Evolutionary conservation across 2,113 vertebrate genomes (phyloP), one percentile per base, ranked within the genome.

Genomic region (Datnioides undecimradiatus): DNA sequence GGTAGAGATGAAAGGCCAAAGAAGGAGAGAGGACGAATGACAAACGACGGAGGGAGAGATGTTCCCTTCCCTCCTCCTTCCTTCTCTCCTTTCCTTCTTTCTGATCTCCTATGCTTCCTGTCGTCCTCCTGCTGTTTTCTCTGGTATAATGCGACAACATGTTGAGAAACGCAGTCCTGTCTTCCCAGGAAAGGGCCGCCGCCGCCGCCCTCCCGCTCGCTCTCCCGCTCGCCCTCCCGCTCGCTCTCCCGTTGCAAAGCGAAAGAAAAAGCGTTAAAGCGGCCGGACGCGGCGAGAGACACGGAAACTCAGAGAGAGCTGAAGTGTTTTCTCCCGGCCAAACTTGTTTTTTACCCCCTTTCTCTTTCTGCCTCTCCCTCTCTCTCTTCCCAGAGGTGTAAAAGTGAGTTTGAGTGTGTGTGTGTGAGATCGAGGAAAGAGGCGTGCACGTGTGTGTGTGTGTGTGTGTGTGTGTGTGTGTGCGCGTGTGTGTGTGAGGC

Each of bases 261-360:
- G 12, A 76, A 75, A 85, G 79, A 63, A 71, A 73, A 69, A 60
- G n/a, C 45, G 13, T 51, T 58, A 23, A 59, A 74, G 76, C 54
- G 67, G 62, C 63, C 58, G 31, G 17, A 4, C 8, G 14, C 54
- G 17, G 65, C 8, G 23, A 36, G n/a, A 72, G 76, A 88, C 80
- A 77, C 76, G 83, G 79, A 88, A 83, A 90, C 84, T 79, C 58
- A 34, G 21, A 64, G 48, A 45, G 27, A 62, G 45, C 76, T 78
- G n/a, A 72, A 78, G 66, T 31, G 52, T 74, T 81, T 84, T 78
- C 69, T 64, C 52, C 49, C 23, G 29, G 45, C 57, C 87, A 63
- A 72, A 46, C 34, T 68, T 45, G n/a, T n/a, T n/a, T n/a, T n/a
- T n/a, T n/a, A n/a, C n/a, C n/a, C n/a, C n/a, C n/a, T 72, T 54